A percentile compares a stretch with the other conserved stretches of the same genome.
These are phyloP conservation scores for Zele albiditarsus DNA, from an alignment of 2,888 invertebrate species.

Conservation along the genomic window DNA sequence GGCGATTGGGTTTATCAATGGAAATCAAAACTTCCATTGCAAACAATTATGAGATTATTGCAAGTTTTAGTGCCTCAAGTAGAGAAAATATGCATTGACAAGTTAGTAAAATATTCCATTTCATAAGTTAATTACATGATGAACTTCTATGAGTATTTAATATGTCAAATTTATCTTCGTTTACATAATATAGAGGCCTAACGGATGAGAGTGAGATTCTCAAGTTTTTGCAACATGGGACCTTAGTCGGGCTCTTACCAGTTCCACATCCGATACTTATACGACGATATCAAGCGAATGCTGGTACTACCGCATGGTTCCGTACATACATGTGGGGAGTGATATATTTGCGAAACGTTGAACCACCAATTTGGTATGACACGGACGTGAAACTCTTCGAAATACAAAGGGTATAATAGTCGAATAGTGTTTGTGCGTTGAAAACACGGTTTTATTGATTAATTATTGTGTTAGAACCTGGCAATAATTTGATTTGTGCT, in stretches of 20 bases:
- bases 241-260: constrained; percentile 95
- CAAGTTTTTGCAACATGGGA: constrained; percentile 98
- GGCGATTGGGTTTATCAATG: constrained; percentile 97
- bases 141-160: constrained; percentile 1
- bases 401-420: constrained; percentile 91
- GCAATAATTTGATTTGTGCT: background rate
- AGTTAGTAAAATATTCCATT: constrained; percentile 57
- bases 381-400: constrained; percentile 99
- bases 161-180: constrained; percentile 14
- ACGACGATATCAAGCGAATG: constrained; percentile 98
- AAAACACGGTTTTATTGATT: background rate
- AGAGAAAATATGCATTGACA: constrained; percentile 98
- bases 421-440: background rate
- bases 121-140: background rate
- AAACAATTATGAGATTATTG: constrained; percentile 98
- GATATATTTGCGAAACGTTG: constrained; percentile 97
- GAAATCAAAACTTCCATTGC: constrained; percentile 97
- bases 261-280: constrained; percentile 99
- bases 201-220: constrained; percentile 99
- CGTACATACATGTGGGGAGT: constrained; percentile 99
- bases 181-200: constrained; percentile 82
- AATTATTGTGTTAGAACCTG: background rate
- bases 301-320: constrained; percentile 99
- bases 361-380: constrained; percentile 99
- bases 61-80: constrained; percentile 99